A percentile compares a stretch with the other conserved stretches of the same genome.
Conservation (phyloP, 2,888 invertebrate genomes). For the Adelphocoris suturalis region DNA sequence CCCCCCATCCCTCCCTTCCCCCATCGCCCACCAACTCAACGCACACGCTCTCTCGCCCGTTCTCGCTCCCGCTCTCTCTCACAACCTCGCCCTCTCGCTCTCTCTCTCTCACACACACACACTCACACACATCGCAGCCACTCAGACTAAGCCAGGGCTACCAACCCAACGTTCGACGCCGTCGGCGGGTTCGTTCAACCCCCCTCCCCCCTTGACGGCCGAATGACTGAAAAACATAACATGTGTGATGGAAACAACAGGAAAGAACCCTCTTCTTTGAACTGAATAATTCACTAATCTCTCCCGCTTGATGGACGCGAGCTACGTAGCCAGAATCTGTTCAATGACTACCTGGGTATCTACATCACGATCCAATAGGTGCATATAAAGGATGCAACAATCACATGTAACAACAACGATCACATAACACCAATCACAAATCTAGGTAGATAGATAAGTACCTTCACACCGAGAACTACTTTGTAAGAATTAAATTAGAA, state of each 20-base stretch:
- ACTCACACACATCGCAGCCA: neutral
- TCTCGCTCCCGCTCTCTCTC: neutral
- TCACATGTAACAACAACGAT: no score
- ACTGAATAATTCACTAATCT: conserved; percentile 19
- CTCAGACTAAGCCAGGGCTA: neutral
- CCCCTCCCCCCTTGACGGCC: neutral
- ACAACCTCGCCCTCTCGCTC: neutral
- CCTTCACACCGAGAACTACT: no score
- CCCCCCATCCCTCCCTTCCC: neutral
- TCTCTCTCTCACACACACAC: neutral
- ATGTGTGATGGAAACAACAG: neutral
- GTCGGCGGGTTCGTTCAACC: conserved; percentile 33
- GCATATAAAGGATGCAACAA: no score
- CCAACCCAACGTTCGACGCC: neutral
- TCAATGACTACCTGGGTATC: no score
- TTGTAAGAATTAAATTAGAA: no score
- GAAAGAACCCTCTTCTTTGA: neutral
- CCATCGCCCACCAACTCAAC: neutral
- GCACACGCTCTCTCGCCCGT: no score
- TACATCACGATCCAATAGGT: no score
- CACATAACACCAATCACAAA: no score
- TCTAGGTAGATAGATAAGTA: no score
- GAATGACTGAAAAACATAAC: neutral
- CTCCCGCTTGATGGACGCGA: no score
- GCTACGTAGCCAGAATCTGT: no score